Percentiles rank a stretch among this genome's conserved stretches.
Conservation (phyloP, 2,113 vertebrate genomes). For the Sminthopsis crassicaudata region DNA sequence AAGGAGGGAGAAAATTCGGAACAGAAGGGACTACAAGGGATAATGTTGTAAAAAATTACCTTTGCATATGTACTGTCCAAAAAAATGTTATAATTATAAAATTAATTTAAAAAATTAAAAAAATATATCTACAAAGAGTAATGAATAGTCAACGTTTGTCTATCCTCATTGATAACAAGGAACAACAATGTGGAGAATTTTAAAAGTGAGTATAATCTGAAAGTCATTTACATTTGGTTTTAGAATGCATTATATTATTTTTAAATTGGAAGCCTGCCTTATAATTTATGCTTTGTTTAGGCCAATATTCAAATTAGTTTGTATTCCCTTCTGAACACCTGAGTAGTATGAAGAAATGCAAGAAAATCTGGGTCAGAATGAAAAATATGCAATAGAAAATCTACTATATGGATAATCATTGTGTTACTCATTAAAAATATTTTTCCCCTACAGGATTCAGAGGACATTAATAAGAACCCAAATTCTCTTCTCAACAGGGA, state of each 20-base stretch:
- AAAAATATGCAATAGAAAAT: slow-evolving; percentile 58
- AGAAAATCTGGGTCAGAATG: slow-evolving; percentile 24
- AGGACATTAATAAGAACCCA: slow-evolving; percentile 56
- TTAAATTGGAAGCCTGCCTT: neutral
- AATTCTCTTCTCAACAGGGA: slow-evolving; percentile 48
- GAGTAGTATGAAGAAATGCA: neutral
- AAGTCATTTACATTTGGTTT: slow-evolving; percentile 20
- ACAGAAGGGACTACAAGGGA: no score
- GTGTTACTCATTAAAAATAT: slow-evolving; percentile 59
- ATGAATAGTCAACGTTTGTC: neutral
- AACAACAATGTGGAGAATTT: neutral
- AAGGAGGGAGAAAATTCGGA: no score
- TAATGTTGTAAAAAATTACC: no score
- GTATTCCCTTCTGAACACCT: slow-evolving; percentile 28
- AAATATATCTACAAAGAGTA: slow-evolving; percentile 8
- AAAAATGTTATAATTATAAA: no score
- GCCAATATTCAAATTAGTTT: slow-evolving; percentile 42
- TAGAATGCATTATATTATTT: slow-evolving; percentile 33
- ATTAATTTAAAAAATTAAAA: no score
- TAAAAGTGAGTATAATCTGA: neutral
- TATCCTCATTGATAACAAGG: neutral
- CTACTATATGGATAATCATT: slow-evolving; percentile 53
- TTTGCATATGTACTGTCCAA: no score
- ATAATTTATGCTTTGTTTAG: slow-evolving; percentile 19
- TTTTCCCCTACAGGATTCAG: slow-evolving; percentile 20